Conservation (phyloP, 2,113 vertebrate species). For the Sceloporus undulatus region DNA sequence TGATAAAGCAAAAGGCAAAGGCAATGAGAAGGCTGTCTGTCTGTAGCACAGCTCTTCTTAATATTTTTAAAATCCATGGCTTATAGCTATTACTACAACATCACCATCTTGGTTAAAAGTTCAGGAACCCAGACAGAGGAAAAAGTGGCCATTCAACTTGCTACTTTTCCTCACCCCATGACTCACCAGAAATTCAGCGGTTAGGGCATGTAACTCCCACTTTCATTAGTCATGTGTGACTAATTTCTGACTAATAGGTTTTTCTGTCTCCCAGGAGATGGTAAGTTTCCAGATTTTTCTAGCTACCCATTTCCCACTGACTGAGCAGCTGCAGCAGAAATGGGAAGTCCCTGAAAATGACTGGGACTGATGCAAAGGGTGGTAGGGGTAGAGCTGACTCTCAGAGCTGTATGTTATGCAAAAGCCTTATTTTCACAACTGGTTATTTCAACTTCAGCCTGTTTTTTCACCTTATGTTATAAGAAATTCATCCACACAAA, state of each 20-base stretch:
- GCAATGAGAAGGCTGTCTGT: background rate
- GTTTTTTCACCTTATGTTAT: no score
- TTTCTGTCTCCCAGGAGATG: conserved; percentile 35
- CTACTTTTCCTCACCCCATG: conserved; percentile 22
- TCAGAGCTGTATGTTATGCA: background rate
- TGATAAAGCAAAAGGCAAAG: background rate
- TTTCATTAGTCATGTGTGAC: conserved; percentile 46
- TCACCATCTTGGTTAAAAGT: background rate
- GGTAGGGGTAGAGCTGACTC: background rate
- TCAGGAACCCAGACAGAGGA: no score
- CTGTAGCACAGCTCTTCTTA: background rate
- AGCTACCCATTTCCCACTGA: conserved; percentile 1
- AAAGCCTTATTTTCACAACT: background rate
- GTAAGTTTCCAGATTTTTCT: conserved; percentile 28
- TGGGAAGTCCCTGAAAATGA: conserved; percentile 19
- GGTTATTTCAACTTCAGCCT: background rate
- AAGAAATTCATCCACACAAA: no score
- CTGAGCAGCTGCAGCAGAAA: conserved; percentile 24
- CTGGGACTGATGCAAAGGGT: background rate
- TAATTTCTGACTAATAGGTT: conserved; percentile 54
- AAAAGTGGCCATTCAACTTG: no score
- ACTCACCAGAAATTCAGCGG: conserved; percentile 57
- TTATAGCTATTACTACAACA: background rate
- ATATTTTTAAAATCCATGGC: background rate
- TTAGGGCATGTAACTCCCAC: conserved; percentile 26